A percentile compares a stretch with the other conserved stretches of the same genome.
Conservation (phyloP, 2,888 invertebrate species). For the Allacma fusca region DNA sequence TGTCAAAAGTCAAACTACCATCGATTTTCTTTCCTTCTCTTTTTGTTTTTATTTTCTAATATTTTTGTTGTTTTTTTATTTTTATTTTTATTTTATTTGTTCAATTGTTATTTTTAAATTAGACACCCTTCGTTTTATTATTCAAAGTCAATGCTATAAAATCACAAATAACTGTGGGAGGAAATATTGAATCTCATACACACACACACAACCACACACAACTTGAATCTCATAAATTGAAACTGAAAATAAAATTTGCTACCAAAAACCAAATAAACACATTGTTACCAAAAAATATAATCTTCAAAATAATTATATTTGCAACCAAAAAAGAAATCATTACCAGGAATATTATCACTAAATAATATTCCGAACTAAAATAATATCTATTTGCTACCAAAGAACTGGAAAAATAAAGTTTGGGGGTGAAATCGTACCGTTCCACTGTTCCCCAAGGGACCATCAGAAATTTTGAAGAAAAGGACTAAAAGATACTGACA, state of each 20-base stretch:
- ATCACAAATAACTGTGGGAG: too few species aligned
- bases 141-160: neutral
- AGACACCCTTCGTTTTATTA: neutral
- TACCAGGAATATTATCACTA: too few species aligned
- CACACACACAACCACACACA: too few species aligned
- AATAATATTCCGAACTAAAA: too few species aligned
- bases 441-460: too few species aligned
- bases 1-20: conserved; percentile 30
- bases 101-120: too few species aligned
- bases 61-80: neutral
- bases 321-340: neutral
- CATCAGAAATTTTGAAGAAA: too few species aligned
- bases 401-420: neutral
- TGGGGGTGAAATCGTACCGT: too few species aligned
- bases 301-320: too few species aligned
- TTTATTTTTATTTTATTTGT: conserved; percentile 6
- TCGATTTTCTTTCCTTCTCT: conserved; percentile 12
- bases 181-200: too few species aligned
- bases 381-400: neutral
- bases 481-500: too few species aligned
- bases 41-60: neutral
- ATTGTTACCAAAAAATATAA: too few species aligned
- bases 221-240: neutral
- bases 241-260: neutral
- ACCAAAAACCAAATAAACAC: neutral